Base-by-base conservation (phyloP, 2,797 vertebrate genomes). In the Notolepis coatsorum region DNA sequence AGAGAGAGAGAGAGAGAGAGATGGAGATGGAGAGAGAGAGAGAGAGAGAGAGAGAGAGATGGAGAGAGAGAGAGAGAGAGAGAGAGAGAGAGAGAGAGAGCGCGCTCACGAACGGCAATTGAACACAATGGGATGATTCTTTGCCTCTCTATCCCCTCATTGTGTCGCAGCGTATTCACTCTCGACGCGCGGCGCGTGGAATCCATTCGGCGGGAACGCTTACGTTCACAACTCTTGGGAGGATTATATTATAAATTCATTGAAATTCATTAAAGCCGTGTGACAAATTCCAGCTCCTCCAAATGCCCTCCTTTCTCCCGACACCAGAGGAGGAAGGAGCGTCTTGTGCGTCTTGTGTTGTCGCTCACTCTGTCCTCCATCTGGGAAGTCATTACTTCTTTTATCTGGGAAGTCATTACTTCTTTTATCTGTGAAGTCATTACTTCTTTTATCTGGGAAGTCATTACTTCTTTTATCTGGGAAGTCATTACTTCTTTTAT, bases 131-230 rank as follows among this genome's bases (percentile, higher is more conserved):
- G 18, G 17, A 33, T 8, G 3, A 12, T 4, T 51, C 27, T 21
- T 9, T n/a, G 8, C 21, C 4, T 38, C 33, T 23, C 54, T 43
- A 27, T 60, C 33, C 20, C n/a, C 60, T 30, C 49, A 52, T 76
- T 81, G 72, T 73, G 48, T 54, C 20, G 20, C 28, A 8, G 5
- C 64, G 71, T 59, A 83, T 73, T 79, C 24, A 7, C 39, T 37
- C 33, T 12, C n/a, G n/a, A n/a, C n/a, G n/a, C n/a, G n/a, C n/a
- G n/a, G n/a, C n/a, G n/a, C n/a, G n/a, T n/a, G n/a, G n/a, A n/a
- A n/a, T n/a, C n/a, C n/a, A n/a, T n/a, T n/a, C n/a, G n/a, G 0
- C 25, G 17, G 12, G 13, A 39, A 25, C 25, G 21, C 39, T 49
- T 39, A 64, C 30, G 46, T 20, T 52, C 28, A 64, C 48, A 54